Conservation (phyloP, 1,140 invertebrate species). For the Drosophila biarmipes region DNA sequence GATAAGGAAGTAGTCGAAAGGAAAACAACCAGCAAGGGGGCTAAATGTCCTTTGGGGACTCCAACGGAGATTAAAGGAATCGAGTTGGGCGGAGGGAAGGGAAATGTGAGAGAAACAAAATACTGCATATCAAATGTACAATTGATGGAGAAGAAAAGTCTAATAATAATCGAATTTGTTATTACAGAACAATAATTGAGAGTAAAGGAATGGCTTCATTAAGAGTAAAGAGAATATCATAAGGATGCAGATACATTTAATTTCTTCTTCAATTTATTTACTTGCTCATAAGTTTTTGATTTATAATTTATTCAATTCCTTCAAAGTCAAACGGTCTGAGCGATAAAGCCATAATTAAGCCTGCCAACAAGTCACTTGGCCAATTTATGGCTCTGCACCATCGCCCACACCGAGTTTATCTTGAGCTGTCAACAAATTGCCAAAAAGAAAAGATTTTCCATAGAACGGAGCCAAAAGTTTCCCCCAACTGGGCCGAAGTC, state of each 20-base stretch:
- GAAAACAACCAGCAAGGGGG: constrained; percentile 23
- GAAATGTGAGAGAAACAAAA: constrained; percentile 21
- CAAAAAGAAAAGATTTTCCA: constrained; percentile 33
- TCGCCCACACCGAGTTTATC: constrained; percentile 24
- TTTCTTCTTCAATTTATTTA: constrained; percentile 10
- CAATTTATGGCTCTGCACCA: constrained; percentile 44
- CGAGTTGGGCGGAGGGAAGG: neutral
- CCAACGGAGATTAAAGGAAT: constrained; percentile 37
- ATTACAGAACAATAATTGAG: constrained; percentile 12
- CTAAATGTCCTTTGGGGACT: constrained; percentile 28
- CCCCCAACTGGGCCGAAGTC: constrained; percentile 9
- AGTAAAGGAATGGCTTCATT: neutral
- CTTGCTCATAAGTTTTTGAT: constrained; percentile 25
- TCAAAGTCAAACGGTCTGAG: constrained; percentile 37
- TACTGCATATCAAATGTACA: constrained; percentile 30
- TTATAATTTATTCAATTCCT: constrained; percentile 39
- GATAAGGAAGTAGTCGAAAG: constrained; percentile 25
- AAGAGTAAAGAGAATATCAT: too few relatives aligned
- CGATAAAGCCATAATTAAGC: constrained; percentile 33
- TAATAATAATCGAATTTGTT: constrained; percentile 6
- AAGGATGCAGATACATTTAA: neutral
- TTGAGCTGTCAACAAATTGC: constrained; percentile 37
- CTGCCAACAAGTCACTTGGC: constrained; percentile 36
- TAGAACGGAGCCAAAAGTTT: constrained; percentile 17
- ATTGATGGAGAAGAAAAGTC: constrained; percentile 11